Base-by-base conservation (phyloP, 2,797 vertebrate genomes). In the Enteromius argenteus region DNA sequence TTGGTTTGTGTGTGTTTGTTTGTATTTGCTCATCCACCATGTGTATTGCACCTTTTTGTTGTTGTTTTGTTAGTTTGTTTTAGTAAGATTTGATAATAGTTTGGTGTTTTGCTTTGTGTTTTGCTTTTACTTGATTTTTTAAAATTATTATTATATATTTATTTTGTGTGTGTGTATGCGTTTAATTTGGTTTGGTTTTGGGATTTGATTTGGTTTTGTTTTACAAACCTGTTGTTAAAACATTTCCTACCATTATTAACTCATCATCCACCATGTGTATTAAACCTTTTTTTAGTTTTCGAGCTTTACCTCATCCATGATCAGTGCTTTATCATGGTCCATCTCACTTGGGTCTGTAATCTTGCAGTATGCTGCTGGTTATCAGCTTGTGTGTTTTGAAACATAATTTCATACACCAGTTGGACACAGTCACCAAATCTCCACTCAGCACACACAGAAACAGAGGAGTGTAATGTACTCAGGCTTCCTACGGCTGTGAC, bases 361-460 rank as follows among this genome's bases (percentile, higher is more conserved):
- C 39, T 46, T 62, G 42, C 80, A 64, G 69, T 73, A 21, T 49
- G 53, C 42, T 49, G 53, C 42, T 32, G 53, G 56, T 81, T 73
- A 74, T 82, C 42, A 66, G 21, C n/a, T 39, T 42, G 42, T 73
- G 80, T 49, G 9, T 62, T 49, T 81, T 72, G 32, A 81, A 81
- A 39, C 67, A 9, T 44, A 60, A 51, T 69, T 71, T 46, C 51
- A 81, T 56, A 44, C 3, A 17, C 35, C 67, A 81, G 79, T 58
- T n/a, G 39, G 66, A 27, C 35, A 39, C 21, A 39, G 51, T 60
- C 67, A 62, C 6, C 15, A 62, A 62, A 72, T 72, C 79, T 81
- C 42, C 39, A 19, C 80, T 81, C 80, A n/a, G 51, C 51, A 15
- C 53, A 44, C 53, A 73, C 49, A 23, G 68, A 82, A 74, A 66